Base-by-base conservation (phyloP, 2,888 invertebrate species). In the Mesorhabditis belari region DNA sequence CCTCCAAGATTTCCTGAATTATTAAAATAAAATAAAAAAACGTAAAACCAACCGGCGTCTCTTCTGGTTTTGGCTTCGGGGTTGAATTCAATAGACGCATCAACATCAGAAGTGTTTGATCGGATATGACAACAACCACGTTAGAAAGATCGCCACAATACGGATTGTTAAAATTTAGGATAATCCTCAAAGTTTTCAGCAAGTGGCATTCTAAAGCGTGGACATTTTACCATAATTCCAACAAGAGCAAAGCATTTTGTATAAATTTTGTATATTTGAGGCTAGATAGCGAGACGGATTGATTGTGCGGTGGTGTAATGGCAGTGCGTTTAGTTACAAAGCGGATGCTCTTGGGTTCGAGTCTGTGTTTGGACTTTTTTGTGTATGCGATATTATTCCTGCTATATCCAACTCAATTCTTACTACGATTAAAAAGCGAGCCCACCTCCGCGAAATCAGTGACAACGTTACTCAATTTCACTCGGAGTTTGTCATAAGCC, bases 401-500 rank as follows among this genome's bases (percentile, higher is more conserved):
- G n/a, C n/a, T n/a, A n/a, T n/a, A n/a, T n/a, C n/a, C n/a, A n/a
- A n/a, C n/a, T n/a, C n/a, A n/a, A n/a, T n/a, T n/a, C n/a, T n/a
- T n/a, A n/a, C n/a, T n/a, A n/a, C n/a, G n/a, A n/a, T 12, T n/a
- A 19, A 59, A 55, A 12, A 27, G n/a, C 17, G 25, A 57, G 23
- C 89, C 87, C 90, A 82, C 77, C 62, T 81, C 77, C 19, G 82
- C 82, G 63, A 83, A 82, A n/a, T 85, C 75, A 25, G 85, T 68
- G 69, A 85, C 93, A 76, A 93, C 87, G 79, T 90, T 88, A 23
- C 88, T 88, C 35, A 96, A 85, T 64, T 87, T 85, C 4, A 96
- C 85, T 28, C 86, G 85, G 82, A 92, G 91, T 75, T 88, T 88
- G 81, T 96, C 95, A 81, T 96, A 98, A 62, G 91, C 89, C 77